Conservation (phyloP, 2,888 invertebrate genomes). For the Cactoblastis cactorum region DNA sequence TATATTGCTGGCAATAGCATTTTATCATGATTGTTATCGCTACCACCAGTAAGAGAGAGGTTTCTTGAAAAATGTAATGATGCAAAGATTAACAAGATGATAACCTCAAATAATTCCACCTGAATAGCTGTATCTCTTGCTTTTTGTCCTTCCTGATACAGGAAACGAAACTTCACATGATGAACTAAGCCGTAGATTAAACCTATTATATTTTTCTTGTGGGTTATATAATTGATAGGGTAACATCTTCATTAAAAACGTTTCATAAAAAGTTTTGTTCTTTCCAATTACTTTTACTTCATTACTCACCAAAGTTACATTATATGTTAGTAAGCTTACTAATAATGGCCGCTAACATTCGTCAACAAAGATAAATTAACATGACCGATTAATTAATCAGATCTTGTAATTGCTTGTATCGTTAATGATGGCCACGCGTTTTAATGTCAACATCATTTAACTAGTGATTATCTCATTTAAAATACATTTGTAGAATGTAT, state of each 20-base stretch:
- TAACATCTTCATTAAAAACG: no score
- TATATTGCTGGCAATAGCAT: not conserved
- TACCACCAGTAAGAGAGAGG: not conserved
- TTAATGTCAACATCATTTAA: not conserved
- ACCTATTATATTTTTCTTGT: no score
- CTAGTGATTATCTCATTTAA: not conserved
- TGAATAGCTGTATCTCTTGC: no score
- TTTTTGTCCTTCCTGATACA: no score
- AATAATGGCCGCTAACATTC: conserved; percentile 4
- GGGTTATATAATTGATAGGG: no score
- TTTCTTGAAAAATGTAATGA: not conserved
- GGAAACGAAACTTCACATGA: no score
- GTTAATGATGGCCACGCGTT: not conserved
- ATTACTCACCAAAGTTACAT: no score
- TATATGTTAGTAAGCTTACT: conserved; percentile 9
- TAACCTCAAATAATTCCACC: conserved; percentile 1
- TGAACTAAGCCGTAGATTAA: no score
- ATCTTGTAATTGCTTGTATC: not conserved
- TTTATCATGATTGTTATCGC: not conserved
- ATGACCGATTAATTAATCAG: not conserved
- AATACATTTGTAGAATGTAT: not conserved
- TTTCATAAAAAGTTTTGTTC: no score
- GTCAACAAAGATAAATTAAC: conserved; percentile 11
- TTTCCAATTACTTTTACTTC: no score
- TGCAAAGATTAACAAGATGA: not conserved